Conservation (phyloP, 2,888 invertebrate species). For the Danaus chrysippus region DNA sequence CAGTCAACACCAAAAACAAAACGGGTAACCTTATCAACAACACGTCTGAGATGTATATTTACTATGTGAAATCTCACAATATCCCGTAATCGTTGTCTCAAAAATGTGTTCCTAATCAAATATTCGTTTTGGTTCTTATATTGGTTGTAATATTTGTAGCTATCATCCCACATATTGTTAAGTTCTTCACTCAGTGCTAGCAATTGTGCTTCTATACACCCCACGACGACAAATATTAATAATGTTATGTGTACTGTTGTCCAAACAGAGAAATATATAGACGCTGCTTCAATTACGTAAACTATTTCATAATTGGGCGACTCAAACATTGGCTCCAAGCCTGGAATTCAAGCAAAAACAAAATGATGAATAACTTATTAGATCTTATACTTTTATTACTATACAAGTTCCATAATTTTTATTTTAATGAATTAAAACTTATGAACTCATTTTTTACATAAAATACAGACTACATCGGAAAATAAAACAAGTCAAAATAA, state of each 20-base stretch:
- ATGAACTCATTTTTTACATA: too few species aligned
- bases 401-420: too few species aligned
- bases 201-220: conserved; percentile 54
- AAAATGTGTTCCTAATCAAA: conserved; percentile 34
- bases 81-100: conserved; percentile 37
- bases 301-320: conserved; percentile 54
- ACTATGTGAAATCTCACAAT: conserved; percentile 43
- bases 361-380: neutral
- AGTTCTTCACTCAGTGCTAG: conserved; percentile 49
- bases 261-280: conserved; percentile 39
- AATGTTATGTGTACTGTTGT: conserved; percentile 42
- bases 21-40: conserved; percentile 43
- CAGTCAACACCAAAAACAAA: conserved; percentile 48
- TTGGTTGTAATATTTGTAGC: conserved; percentile 28
- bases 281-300: conserved; percentile 28
- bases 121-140: conserved; percentile 2
- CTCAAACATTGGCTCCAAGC: conserved; percentile 50
- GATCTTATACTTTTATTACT: too few species aligned
- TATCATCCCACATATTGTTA: conserved; percentile 44
- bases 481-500: too few species aligned
- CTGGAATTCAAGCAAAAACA: conserved; percentile 32
- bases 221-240: conserved; percentile 45
- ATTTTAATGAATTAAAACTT: too few species aligned
- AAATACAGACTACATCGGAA: too few species aligned
- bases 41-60: conserved; percentile 39